A percentile compares a stretch with the other conserved stretches of the same genome.
Evolutionary conservation across 2,797 vertebrate species (phyloP).

Genomic region (Poecilia picta): DNA sequence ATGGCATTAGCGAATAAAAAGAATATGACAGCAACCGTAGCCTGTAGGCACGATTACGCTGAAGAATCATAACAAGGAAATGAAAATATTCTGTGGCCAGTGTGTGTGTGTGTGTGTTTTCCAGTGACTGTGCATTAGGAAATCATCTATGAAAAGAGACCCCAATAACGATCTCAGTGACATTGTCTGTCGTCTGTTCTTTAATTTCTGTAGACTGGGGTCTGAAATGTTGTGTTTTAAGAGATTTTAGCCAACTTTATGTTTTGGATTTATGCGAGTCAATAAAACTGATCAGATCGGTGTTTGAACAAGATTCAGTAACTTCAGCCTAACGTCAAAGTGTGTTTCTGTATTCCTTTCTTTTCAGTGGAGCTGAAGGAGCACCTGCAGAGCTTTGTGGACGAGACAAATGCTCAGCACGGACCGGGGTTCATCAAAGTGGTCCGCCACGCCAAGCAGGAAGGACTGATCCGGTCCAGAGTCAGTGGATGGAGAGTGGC

Average conservation of each 20-base stretch:
- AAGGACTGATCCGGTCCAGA: constrained; percentile 92
- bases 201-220: neutral
- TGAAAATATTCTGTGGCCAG: constrained; percentile 30
- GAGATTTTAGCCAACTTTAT: neutral
- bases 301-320: neutral
- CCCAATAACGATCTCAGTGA: neutral
- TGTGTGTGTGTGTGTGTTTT: neutral
- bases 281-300: neutral
- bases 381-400: constrained; percentile 88
- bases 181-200: neutral
- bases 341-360: constrained; percentile 1
- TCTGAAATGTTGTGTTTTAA: neutral
- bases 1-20: constrained; percentile 47
- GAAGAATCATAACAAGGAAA: constrained; percentile 45
- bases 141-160: constrained; percentile 10
- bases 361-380: constrained; percentile 87
- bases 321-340: neutral
- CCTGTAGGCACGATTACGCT: constrained; percentile 53
- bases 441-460: constrained; percentile 89
- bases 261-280: neutral
- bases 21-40: constrained; percentile 19
- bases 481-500: constrained; percentile 93
- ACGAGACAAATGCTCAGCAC: constrained; percentile 84
- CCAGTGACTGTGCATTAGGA: constrained; percentile 8
- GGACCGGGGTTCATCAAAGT: constrained; percentile 89